These are phyloP conservation scores for Montipora efflorescens DNA, from an alignment of 64 coral and sea anemone genomes.

Conservation along the genomic window DNA sequence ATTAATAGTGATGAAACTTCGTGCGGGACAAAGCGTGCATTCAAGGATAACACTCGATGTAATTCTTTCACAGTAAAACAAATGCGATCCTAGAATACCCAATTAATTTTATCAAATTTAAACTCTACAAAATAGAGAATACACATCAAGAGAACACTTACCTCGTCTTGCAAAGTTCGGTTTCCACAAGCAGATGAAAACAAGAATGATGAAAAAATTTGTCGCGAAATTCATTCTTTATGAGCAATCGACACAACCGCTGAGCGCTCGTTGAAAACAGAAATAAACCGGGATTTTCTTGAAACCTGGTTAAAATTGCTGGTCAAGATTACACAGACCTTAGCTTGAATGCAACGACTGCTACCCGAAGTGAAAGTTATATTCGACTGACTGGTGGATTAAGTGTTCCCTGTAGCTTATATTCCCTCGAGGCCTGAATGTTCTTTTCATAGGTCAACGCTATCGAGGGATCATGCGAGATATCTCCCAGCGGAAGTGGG, in stretches of 20 bases:
- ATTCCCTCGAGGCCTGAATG: too few species aligned
- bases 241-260: background rate
- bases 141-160: background rate
- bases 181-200: conserved; percentile 30
- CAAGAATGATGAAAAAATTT: background rate
- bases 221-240: conserved; percentile 31
- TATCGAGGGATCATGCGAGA: background rate
- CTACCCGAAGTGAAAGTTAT: background rate
- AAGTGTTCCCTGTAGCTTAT: too few species aligned
- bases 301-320: background rate
- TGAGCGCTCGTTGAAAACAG: too few species aligned
- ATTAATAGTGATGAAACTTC: background rate
- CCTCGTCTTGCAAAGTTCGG: background rate
- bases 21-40: background rate
- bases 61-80: conserved; percentile 35
- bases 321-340: background rate
- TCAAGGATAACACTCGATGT: background rate
- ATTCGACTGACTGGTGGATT: background rate
- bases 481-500: background rate
- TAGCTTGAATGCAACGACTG: background rate
- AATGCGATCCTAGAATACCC: background rate
- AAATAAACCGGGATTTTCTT: too few species aligned
- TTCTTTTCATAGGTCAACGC: too few species aligned
- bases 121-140: background rate
- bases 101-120: background rate